Base-by-base conservation (phyloP, 1,140 invertebrate genomes). In the Saxidomus purpurata region DNA sequence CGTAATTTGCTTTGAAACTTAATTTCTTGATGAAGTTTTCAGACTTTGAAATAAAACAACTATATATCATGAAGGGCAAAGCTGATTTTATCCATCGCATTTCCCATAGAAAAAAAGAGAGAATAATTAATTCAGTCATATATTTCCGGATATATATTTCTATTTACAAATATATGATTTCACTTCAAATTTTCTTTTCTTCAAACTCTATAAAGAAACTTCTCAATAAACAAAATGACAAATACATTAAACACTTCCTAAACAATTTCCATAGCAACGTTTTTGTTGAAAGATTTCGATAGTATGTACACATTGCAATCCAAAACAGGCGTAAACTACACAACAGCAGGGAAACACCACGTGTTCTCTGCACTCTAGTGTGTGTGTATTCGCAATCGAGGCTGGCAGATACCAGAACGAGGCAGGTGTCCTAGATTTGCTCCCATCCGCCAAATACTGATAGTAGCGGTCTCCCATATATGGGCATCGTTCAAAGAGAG, bases 401-500 rank as follows among this genome's bases (percentile, higher is more conserved):
- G 76, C 76, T 55, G 76, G 47, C 28, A 79, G 28, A 52, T 55
- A 28, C 25, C 76, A 79, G 76, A 79, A 79, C 76, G 76, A 79
- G 76, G 76, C 76, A 34, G 47, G 76, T 79, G 76, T 55, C 47
- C 76, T 79, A 79, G 49, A 49, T 79, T 25, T 79, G 76, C 15
- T 79, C 49, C 47, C 76, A 31, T 49, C 47, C 76, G 76, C 76
- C 76, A 55, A 79, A 79, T 79, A 36, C 76, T 52, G 76, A 76
- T 79, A 79, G 76, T 79, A 55, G 43, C 47, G 36, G 67, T 40
- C 76, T 55, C 47, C 76, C 76, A 79, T 34, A 79, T 79, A 79
- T 15, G 76, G 76, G 47, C 76, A 79, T 79, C 76, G 76, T 79
- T 79, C 76, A 79, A 15, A 79, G 76, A 79, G 76, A 79, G 47